Percentiles rank a stretch among this genome's conserved stretches.
Evolutionary conservation across 2,797 vertebrate genomes (phyloP).

Genomic region (Eutrigla gurnardus): DNA sequence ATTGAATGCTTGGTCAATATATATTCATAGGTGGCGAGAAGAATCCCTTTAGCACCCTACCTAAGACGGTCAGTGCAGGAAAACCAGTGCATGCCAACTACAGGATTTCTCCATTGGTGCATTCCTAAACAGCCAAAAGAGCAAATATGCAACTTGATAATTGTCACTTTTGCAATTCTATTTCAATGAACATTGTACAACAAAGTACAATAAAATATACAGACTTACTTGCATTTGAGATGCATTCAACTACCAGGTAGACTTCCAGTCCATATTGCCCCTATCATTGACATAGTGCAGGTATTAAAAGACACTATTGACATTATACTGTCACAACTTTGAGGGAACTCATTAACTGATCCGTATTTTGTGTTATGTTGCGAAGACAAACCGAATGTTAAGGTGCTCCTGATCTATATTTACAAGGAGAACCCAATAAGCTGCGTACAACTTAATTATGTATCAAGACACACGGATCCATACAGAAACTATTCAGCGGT

Average conservation of each 20-base stretch:
- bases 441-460: conserved; percentile 46
- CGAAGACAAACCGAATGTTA: conserved; percentile 13
- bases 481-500: conserved; percentile 47
- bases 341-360: conserved; percentile 12
- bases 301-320: neutral
- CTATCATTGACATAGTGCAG: neutral
- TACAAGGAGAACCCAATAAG: conserved; percentile 41
- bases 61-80: no score
- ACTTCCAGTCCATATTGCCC: neutral
- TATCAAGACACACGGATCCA: conserved; percentile 48
- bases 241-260: conserved; percentile 20
- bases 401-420: conserved; percentile 45
- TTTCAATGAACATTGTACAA: no score
- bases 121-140: no score
- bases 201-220: no score
- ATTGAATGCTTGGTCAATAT: no score
- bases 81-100: no score
- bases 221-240: neutral
- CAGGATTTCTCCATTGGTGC: no score
- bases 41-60: no score
- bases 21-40: no score
- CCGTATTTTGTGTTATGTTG: neutral
- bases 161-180: no score
- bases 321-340: neutral
- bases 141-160: no score